Percentiles rank a stretch among this genome's conserved stretches.
Evolutionary conservation across 1,140 invertebrate species (phyloP).

Genomic region (Drosophila azteca): DNA sequence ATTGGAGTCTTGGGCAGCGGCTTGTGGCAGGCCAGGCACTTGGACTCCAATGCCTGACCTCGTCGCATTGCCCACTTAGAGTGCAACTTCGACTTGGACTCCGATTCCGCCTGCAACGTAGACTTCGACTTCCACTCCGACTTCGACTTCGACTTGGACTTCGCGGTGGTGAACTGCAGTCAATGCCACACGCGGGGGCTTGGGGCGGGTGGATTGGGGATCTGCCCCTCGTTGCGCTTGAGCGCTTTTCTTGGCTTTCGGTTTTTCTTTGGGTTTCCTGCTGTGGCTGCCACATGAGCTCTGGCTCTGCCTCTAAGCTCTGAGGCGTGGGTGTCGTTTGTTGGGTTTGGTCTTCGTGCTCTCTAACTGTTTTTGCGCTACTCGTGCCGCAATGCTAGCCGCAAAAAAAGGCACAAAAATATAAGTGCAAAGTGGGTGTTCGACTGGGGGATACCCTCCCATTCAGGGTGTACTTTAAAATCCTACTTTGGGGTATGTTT

Average conservation of each 20-base stretch:
- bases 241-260: constrained; percentile 72
- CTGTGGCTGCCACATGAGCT: constrained; percentile 13
- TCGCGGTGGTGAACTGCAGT: background rate
- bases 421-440: background rate
- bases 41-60: constrained; percentile 40
- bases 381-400: constrained; percentile 52
- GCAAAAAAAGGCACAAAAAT: constrained; percentile 9
- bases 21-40: constrained; percentile 14
- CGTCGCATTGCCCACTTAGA: constrained; percentile 27
- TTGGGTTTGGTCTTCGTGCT: constrained; percentile 67
- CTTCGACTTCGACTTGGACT: constrained; percentile 10
- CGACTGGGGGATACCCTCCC: no score
- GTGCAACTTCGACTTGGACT: constrained; percentile 39
- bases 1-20: constrained; percentile 16
- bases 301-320: no score
- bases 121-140: constrained; percentile 22
- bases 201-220: constrained; percentile 24
- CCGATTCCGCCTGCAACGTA: no score
- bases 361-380: constrained; percentile 62
- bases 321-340: constrained; percentile 66
- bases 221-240: constrained; percentile 66
- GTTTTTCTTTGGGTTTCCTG: constrained; percentile 59
- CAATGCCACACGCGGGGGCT: no score
- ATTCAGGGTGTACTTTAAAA: no score
- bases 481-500: no score